These are phyloP conservation scores for Pachymerium ferrugineum DNA, from an alignment of 2,888 invertebrate genomes.

Conservation along the genomic window DNA sequence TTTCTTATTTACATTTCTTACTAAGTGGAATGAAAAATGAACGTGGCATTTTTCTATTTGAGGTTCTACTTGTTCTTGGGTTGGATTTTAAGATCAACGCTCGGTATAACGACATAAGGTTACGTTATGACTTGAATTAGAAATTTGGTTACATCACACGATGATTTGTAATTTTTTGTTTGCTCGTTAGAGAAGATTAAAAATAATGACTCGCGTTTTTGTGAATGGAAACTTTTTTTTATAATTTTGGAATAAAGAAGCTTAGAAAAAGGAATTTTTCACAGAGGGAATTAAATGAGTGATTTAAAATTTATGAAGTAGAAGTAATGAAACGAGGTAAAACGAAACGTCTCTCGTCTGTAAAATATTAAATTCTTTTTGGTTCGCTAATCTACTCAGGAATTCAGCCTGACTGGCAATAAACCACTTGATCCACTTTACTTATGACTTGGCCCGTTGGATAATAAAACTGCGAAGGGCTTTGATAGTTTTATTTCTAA, in stretches of 20 bases:
- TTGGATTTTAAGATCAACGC: neutral
- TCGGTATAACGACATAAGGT: conserved; percentile 5
- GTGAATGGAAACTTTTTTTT: no score
- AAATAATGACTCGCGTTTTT: no score
- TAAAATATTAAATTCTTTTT: conserved; percentile 12
- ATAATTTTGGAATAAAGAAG: no score
- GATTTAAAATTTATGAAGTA: neutral
- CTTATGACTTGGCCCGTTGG: neutral
- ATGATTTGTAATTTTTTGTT: no score
- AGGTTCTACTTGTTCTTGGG: neutral
- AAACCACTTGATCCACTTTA: conserved; percentile 12
- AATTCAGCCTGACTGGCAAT: neutral
- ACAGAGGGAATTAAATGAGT: no score
- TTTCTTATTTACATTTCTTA: neutral
- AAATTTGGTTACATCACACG: no score
- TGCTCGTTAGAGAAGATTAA: no score
- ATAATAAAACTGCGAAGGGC: neutral
- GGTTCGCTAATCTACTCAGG: conserved; percentile 1
- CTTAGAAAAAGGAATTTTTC: no score
- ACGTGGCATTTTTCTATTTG: neutral
- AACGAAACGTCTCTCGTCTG: neutral
- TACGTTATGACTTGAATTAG: neutral
- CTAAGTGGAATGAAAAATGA: neutral
- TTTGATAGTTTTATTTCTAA: neutral
- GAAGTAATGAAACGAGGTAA: neutral